Evolutionary conservation across 2,888 invertebrate genomes (phyloP), one percentile per base, ranked within the genome.

Genomic region (Acleris emargana): DNA sequence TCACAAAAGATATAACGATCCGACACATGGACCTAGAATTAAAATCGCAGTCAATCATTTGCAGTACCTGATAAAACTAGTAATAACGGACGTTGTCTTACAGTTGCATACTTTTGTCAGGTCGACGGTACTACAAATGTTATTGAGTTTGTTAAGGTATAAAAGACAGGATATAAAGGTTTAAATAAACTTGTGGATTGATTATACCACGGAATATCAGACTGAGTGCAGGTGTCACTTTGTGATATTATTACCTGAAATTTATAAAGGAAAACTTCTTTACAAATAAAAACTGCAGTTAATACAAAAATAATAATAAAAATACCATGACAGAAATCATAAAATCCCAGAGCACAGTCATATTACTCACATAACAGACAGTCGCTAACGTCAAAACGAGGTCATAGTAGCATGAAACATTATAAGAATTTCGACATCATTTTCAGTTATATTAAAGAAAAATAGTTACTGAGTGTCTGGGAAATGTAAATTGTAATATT

Each of bases 401-500:
- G 16, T 38, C 9, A 58, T 45, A 47, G 32, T 28, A 38, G 9
- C 32, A 32, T 32, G 38, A 9, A 13, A 1, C 13, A 13, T 13
- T 13, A 38, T 38, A 38, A 38, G 38, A 38, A 38, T 38, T 38
- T 38, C 38, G 13, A 4, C 2, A 42, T 54, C 20, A 54, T 42
- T 20, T 42, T 54, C 38, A 7, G 54, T n/a, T 13, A 54, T 32
- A 54, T 42, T 38, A 42, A 42, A 16, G 13, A 22, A 54, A 42
- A 54, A 42, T n/a, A 53, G 53, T 53, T 53, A 49, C 64, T 38
- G 58, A 17, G 38, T 25, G n/a, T 38, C 25, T 43, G 49, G 17
- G 28, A 59, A 50, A 59, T 55, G 42, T 50, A 49, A 49, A 55
- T 32, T 49, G 38, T 50, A 60, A 60, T 58, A 45, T 17, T 45